Conservation (phyloP, 2,888 invertebrate species). For the Drosophila ochracea region DNA sequence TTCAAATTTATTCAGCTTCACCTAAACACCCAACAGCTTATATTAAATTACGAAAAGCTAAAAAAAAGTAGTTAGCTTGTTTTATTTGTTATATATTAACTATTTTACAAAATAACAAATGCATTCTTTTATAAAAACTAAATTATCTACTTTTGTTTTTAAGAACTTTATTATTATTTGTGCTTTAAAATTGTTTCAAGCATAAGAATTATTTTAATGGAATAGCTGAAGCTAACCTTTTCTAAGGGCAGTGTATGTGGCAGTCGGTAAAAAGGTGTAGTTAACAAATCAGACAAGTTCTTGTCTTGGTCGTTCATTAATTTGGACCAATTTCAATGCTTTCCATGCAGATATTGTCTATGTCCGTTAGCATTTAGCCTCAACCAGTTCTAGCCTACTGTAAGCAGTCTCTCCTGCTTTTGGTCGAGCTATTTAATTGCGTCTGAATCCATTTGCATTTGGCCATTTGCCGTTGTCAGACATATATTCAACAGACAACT, state of each 20-base stretch:
- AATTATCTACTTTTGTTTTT: neutral
- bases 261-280: neutral
- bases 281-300: neutral
- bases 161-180: neutral
- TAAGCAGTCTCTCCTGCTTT: slow-evolving; percentile 13
- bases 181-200: neutral
- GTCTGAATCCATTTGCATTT: slow-evolving; percentile 55
- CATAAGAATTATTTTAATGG: neutral
- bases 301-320: slow-evolving; percentile 17
- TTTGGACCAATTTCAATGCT: slow-evolving; percentile 19
- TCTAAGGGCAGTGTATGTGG: slow-evolving; percentile 2
- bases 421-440: slow-evolving; percentile 55
- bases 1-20: slow-evolving; percentile 12
- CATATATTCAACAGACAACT: slow-evolving; percentile 27
- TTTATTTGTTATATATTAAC: neutral
- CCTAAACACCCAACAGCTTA: neutral
- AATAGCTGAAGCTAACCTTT: neutral
- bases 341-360: slow-evolving; percentile 11
- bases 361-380: slow-evolving; percentile 42
- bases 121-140: neutral
- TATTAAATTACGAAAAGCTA: neutral
- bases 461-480: slow-evolving; percentile 39
- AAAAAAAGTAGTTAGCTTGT: neutral
- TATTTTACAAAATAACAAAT: neutral
- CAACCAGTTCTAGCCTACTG: neutral